A percentile compares a stretch with the other conserved stretches of the same genome.
Conservation (phyloP, 2,888 invertebrate species). For the Leptothorax acervorum region DNA sequence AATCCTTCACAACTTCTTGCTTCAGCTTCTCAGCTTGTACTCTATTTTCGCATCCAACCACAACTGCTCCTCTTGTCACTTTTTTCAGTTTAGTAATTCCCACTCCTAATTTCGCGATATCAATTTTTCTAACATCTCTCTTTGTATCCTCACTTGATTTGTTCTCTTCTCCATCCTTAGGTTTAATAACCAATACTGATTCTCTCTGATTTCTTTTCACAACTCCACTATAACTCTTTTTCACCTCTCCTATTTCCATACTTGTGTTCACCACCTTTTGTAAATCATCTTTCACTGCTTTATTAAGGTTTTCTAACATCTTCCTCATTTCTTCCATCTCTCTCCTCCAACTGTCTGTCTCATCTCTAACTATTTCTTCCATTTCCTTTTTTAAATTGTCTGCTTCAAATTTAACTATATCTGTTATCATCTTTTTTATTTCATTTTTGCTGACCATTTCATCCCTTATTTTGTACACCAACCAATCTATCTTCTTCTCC, state of each 20-base stretch:
- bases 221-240: slow-evolving; percentile 7
- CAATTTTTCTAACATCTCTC: slow-evolving; percentile 56
- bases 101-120: slow-evolving; percentile 5
- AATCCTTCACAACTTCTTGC: neutral
- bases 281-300: neutral
- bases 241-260: neutral
- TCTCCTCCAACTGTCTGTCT: too few species aligned
- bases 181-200: slow-evolving; percentile 47
- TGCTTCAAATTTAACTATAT: neutral
- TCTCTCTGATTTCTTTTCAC: slow-evolving; percentile 23
- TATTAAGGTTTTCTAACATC: neutral
- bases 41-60: slow-evolving; percentile 50
- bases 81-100: slow-evolving; percentile 16
- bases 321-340: too few species aligned
- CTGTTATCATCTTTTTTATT: slow-evolving; percentile 9
- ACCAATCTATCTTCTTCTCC: slow-evolving; percentile 28
- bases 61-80: slow-evolving; percentile 46
- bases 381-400: too few species aligned
- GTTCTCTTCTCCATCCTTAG: slow-evolving; percentile 25
- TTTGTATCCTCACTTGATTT: slow-evolving; percentile 41
- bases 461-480: slow-evolving; percentile 25
- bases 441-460: slow-evolving; percentile 8
- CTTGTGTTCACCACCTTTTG: neutral
- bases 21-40: slow-evolving; percentile 43
- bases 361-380: too few species aligned